Evolutionary conservation across 1,140 invertebrate genomes (phyloP), one percentile per base, ranked within the genome.

Genomic region (Hypothenemus hampei): DNA sequence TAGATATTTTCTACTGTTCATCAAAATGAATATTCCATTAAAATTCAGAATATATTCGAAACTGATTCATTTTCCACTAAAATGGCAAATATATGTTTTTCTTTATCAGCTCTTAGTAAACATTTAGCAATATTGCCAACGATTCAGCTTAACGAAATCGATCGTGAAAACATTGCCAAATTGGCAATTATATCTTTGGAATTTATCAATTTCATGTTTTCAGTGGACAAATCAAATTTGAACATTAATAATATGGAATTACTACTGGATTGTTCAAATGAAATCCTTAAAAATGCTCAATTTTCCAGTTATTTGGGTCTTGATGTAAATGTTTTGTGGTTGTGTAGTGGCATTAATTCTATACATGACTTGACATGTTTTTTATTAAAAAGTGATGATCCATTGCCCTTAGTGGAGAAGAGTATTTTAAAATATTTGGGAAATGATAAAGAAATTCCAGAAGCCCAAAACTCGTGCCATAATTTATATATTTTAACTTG

Each of bases 131-230:
- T 64, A 29, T 44, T 73, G 43, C 60, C 64, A 0, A 69, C 65
- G 11, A 66, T 69, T 29, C 60, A 73, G 57, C 62, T 81, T 21
- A 72, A 77, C 5, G 67, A 72, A 29, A 75, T 78, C 19, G 72
- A 76, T 45, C 57, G 69, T 1, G 74, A 77, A 51, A 78, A 83
- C 61, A 69, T 86, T 1, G 75, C 76, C 0, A 74, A 78, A 59
- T 83, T 87, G 66, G 74, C 75, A 41, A 68, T 83, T 2, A 52
- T 86, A 0, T 81, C 78, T 60, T 65, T 83, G 16, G 82, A 86
- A 71, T 73, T 78, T 45, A 64, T 67, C 5, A 69, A 69, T 19
- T 73, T 68, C 68, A 69, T 73, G 35, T 55, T 76, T 6, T 23
- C 64, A 6, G 18, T 18, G 1, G 40, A 60, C 6, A 49, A 66